Evolutionary conservation across 2,113 vertebrate species (phyloP), one percentile per base, ranked within the genome.

Genomic region (Eurystomus gularis): DNA sequence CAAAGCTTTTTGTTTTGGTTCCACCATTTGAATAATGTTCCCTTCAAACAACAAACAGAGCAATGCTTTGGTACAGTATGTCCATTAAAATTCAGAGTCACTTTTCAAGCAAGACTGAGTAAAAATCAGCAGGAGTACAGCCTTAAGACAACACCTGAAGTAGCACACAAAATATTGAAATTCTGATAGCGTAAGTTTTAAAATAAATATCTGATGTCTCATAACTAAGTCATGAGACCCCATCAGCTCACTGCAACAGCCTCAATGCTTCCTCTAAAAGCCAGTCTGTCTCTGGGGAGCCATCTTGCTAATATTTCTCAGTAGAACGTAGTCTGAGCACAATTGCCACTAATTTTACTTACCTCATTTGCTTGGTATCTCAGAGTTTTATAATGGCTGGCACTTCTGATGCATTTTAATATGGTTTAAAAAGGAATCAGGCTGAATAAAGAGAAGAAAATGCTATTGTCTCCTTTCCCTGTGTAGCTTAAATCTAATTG

Each of bases 291-390:
- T 89, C 96, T 15, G 3, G 93, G 88, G 96, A 96, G 40, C 77
- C 84, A 87, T 94, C 91, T 85, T 35, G 20, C 73, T 93, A 91
- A 96, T 91, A 93, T 73, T 93, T 54, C 88, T 91, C 78, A 48
- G 88, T 87, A 92, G 69, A 94, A 96, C 1, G 0, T 82, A 94
- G 91, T 65, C 92, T 89, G 88, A 96, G 78, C 73, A 94, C 94
- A 96, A 95, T 91, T 94, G 81, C 91, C 4, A 0, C 81, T 96
- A 94, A 94, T 96, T 97, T 97, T 96, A 94, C 96, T 92, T 93
- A 94, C 92, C 66, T 95, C 92, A 85, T 96, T 95, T 95, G 31
- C 94, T 70, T 82, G 33, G 39, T 95, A 89, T 89, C 91, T 94
- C 65, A 39, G 57, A 93, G 54, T 91, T 95, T 89, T 87, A 91